Evolutionary conservation across 2,113 vertebrate species (phyloP), one percentile per base, ranked within the genome.

Genomic region (Mungos mungo): DNA sequence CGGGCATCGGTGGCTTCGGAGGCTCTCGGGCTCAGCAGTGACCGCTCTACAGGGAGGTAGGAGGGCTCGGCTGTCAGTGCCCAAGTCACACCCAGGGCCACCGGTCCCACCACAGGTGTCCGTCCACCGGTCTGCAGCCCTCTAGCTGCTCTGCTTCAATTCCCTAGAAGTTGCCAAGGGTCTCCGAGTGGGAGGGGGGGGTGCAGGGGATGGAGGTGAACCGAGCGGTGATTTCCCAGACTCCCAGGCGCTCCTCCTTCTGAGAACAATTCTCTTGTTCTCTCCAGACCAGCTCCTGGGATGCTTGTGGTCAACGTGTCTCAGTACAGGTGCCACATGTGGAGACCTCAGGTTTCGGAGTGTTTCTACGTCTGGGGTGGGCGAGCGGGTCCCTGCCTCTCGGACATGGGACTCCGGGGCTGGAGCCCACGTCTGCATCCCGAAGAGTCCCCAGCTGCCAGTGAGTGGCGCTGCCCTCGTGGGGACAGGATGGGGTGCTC

Each of bases 321-420:
- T 27, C 8, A 1, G 1, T 0, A 14, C n/a, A 16, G 16, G 29
- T 16, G 9, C 25, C 23, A 31, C 12, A 1, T 10, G 3, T 14
- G 19, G 47, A 31, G 31, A 23, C 25, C 27, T 9, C 7, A 5
- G 7, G 45, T 68, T 33, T n/a, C 31, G 1, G 4, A 5, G 29
- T 16, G 4, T 52, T 29, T 29, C 0, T 1, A n/a, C 7, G 0
- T 27, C 29, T n/a, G 9, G 35, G 19, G 25, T 16, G 19, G 65
- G 4, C 74, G 10, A 38, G 50, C 25, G 19, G 19, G 29, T 52
- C 27, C 27, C 65, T 41, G 19, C 25, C 13, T 3, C 6, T 45
- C 0, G 2, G 65, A 5, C 4, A 5, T 15, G 1, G 35, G 5
- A 7, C 10, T 10, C 16, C 4, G 3, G 11, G 6, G 21, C 10